These are phyloP conservation scores for Zeuzera pyrina DNA, from an alignment of 2,888 invertebrate species.

Conservation along the genomic window DNA sequence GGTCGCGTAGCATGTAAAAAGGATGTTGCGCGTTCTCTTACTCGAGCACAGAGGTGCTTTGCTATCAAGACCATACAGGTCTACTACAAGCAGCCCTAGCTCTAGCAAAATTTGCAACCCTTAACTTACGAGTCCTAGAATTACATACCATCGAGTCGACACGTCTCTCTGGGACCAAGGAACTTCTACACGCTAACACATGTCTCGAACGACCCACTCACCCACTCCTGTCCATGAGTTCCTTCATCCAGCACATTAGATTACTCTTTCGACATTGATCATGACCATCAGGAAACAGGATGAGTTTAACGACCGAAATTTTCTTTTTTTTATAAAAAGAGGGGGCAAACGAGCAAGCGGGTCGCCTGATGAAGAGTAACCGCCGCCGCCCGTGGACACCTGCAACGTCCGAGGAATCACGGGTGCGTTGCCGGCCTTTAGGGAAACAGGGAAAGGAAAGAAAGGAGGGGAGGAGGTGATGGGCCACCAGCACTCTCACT, in stretches of 20 bases:
- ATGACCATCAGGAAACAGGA: neutral
- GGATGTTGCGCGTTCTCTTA: neutral
- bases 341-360: too few relatives aligned
- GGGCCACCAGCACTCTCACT: too few relatives aligned
- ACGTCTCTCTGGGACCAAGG: neutral
- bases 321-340: too few relatives aligned
- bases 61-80: neutral
- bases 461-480: too few relatives aligned
- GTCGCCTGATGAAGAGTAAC: too few relatives aligned
- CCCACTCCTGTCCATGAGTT: neutral
- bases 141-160: neutral
- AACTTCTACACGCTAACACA: neutral
- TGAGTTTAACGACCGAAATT: too few relatives aligned
- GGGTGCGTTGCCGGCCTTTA: too few relatives aligned
- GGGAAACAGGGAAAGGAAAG: too few relatives aligned
- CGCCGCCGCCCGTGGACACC: too few relatives aligned
- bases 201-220: neutral
- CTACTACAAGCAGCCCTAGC: neutral
- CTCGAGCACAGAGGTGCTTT: neutral
- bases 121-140: neutral
- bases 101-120: neutral
- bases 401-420: too few relatives aligned
- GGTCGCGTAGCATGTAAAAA: neutral
- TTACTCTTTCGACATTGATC: neutral
- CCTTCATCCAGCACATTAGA: neutral